phyloP scores from a whole-genome alignment of 2,888 invertebrate genomes.

The Rhogogaster chlorosoma region DNA sequence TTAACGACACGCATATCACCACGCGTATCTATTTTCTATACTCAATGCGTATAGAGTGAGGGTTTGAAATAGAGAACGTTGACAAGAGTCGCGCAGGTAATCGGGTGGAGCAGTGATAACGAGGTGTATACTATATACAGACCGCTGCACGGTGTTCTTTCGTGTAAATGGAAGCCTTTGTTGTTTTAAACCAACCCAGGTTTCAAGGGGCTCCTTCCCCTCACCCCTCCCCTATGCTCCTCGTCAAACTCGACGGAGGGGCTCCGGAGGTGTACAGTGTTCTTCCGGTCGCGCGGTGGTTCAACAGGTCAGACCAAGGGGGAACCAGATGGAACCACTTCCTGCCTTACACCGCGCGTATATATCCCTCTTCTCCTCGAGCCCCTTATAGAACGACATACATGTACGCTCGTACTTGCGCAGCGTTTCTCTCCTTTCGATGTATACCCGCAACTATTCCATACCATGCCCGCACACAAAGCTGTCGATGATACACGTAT shows the following conservation, averaged over 20 bases:
- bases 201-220: conserved; percentile 53
- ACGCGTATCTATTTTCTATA: neutral
- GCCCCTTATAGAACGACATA: conserved; percentile 40
- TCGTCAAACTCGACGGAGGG: conserved; percentile 58
- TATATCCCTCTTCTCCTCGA: conserved; percentile 56
- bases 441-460: neutral
- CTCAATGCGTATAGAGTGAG: neutral
- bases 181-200: conserved; percentile 62
- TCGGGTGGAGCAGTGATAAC: neutral
- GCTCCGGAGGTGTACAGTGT: conserved; percentile 71
- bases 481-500: neutral
- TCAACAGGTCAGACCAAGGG: conserved; percentile 77
- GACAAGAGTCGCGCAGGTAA: neutral
- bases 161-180: conserved; percentile 72
- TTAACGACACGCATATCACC: neutral
- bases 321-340: conserved; percentile 78
- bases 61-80: neutral
- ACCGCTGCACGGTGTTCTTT: conserved; percentile 58
- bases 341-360: conserved; percentile 64
- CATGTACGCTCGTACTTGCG: conserved; percentile 44
- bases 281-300: conserved; percentile 78
- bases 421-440: conserved; percentile 48
- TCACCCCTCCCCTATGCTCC: conserved; percentile 51
- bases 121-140: conserved; percentile 2
- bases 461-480: neutral